Conservation (phyloP, 2,797 vertebrate species). For the Lophotriccus pileatus region DNA sequence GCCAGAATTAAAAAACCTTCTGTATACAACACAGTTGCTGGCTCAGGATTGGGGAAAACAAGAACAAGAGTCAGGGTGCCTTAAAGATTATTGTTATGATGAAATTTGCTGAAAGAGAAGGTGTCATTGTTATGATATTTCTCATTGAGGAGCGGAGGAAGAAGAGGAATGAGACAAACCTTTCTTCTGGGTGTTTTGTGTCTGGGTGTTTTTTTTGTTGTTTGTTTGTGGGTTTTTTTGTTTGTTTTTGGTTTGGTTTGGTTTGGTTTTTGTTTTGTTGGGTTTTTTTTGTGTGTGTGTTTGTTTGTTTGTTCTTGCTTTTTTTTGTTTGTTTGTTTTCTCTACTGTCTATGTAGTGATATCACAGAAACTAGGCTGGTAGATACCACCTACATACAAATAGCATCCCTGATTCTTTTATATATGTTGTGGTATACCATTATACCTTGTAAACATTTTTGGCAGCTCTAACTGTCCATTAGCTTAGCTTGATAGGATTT, state of each 20-base stretch:
- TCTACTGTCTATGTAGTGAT: background rate
- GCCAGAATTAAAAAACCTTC: rapidly evolving
- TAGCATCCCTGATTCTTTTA: background rate
- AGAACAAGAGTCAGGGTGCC: background rate
- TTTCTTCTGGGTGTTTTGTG: background rate
- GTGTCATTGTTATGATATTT: background rate
- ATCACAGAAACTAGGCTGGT: background rate
- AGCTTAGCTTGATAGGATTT: background rate
- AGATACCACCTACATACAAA: background rate
- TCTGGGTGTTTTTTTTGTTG: background rate
- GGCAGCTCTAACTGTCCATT: background rate
- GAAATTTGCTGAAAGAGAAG: background rate
- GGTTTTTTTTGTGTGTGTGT: background rate
- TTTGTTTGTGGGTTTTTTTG: too few species aligned
- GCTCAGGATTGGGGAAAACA: background rate
- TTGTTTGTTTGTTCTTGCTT: too few species aligned
- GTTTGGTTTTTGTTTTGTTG: background rate
- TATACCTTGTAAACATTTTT: background rate
- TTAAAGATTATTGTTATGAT: background rate
- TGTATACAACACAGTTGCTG: background rate
- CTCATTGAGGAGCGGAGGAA: background rate
- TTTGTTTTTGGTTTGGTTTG: too few species aligned
- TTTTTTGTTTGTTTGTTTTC: background rate
- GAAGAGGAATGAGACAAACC: background rate
- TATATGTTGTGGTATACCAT: background rate